phyloP scores from a whole-genome alignment of 2,888 invertebrate genomes.

The Cantharis rustica region DNA sequence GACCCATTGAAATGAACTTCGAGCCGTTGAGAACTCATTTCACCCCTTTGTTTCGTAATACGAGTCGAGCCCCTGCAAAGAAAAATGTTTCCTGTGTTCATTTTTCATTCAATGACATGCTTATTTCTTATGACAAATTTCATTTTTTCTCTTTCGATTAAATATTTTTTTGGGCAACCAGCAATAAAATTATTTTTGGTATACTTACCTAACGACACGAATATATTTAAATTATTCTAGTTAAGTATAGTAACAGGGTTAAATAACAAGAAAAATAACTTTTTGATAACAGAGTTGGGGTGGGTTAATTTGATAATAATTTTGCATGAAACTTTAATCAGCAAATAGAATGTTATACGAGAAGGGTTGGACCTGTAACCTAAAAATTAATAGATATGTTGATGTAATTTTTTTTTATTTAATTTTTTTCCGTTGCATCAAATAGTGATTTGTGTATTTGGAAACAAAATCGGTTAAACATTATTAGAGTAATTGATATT shows the following conservation, averaged over 20 bases:
- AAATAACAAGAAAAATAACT: neutral
- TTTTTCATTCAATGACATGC: neutral
- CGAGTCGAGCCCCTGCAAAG: neutral
- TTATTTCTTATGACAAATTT: neutral
- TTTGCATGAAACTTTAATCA: neutral
- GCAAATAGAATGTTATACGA: neutral
- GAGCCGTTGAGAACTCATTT: neutral
- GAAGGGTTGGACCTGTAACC: neutral
- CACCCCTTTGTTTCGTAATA: neutral
- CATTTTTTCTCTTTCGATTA: neutral
- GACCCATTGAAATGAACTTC: neutral
- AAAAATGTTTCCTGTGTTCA: neutral
- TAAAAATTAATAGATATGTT: neutral
- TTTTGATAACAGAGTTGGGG: neutral
- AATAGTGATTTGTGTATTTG: neutral
- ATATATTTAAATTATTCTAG: neutral
- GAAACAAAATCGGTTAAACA: neutral
- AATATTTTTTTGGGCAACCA: neutral
- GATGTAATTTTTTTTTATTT: too few species aligned
- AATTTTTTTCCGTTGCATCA: neutral
- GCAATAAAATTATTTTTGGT: neutral
- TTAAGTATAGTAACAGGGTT: neutral
- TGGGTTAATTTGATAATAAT: neutral
- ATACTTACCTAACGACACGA: neutral
- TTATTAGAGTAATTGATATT: slow-evolving; percentile 10